Conservation (phyloP, 2,888 invertebrate genomes). For the Cantharis lateralis region DNA sequence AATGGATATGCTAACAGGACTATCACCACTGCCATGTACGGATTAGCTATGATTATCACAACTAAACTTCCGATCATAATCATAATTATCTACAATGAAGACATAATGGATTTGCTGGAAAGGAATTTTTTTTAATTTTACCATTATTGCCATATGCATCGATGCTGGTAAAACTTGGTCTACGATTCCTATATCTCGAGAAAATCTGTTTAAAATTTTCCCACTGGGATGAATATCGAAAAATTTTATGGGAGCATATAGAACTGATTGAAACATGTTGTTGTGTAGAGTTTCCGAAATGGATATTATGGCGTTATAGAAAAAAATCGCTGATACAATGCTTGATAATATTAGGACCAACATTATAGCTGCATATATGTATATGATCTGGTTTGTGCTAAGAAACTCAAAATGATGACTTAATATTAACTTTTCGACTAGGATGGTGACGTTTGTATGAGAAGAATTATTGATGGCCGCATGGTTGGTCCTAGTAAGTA, state of each 20-base stretch:
- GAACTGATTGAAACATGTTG: conserved; percentile 67
- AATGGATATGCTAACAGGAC: conserved; percentile 64
- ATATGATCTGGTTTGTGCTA: conserved; percentile 57
- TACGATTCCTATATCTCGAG: conserved; percentile 81
- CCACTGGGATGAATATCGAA: conserved; percentile 85
- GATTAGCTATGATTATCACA: conserved; percentile 62
- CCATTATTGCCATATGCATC: background rate
- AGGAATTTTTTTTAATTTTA: background rate
- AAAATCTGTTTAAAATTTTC: conserved; percentile 78
- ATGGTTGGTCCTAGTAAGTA: background rate
- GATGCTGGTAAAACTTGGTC: conserved; percentile 70
- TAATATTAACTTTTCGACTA: background rate
- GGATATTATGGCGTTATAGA: conserved; percentile 62
- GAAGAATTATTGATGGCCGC: background rate
- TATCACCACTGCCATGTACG: conserved; percentile 56
- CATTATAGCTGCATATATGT: conserved; percentile 66
- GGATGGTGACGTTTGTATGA: background rate
- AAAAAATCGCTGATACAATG: conserved; percentile 67
- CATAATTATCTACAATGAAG: conserved; percentile 54
- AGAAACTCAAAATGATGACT: background rate
- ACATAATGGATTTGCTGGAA: background rate
- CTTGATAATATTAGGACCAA: conserved; percentile 61
- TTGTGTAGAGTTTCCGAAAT: conserved; percentile 74
- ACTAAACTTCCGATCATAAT: conserved; percentile 59
- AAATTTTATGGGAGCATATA: conserved; percentile 66